Conservation (phyloP, 2,888 invertebrate species). For the Oscheius sp. region DNA sequence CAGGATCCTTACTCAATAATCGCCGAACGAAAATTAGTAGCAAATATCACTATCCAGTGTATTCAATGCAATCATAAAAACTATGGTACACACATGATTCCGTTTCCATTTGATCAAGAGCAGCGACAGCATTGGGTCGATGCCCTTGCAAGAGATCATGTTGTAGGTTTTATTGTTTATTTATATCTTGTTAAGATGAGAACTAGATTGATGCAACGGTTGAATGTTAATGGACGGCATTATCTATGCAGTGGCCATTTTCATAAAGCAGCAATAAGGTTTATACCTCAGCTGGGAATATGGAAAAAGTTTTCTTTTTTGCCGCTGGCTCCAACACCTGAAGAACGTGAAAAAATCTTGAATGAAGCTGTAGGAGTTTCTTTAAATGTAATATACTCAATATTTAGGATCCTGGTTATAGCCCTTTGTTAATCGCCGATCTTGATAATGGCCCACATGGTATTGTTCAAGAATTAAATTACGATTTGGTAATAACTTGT, state of each 20-base stretch:
- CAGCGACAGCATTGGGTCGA: constrained; percentile 44
- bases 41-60: constrained; percentile 39
- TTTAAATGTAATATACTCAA: not conserved
- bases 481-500: constrained; percentile 23
- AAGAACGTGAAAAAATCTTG: constrained; percentile 2
- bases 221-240: constrained; percentile 43
- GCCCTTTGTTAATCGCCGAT: constrained; percentile 22
- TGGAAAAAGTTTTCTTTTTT: constrained; percentile 27
- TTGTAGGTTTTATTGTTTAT: not conserved
- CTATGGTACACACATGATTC: constrained; percentile 41
- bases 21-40: constrained; percentile 44
- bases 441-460: constrained; percentile 16
- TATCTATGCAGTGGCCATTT: constrained; percentile 48
- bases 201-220: constrained; percentile 32
- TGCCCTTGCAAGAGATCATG: constrained; percentile 43
- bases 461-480: constrained; percentile 19
- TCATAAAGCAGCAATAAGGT: constrained; percentile 38
- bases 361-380: not conserved
- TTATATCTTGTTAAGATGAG: not conserved
- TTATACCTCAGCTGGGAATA: constrained; percentile 26
- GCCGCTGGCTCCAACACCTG: constrained; percentile 8
- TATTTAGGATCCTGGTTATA: constrained; percentile 12
- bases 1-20: constrained; percentile 39
- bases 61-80: constrained; percentile 40
- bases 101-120: constrained; percentile 39